Percentiles rank a stretch among this genome's conserved stretches.
These are phyloP conservation scores for Spodoptera litura DNA, from an alignment of 1,140 invertebrate genomes.

Conservation along the genomic window DNA sequence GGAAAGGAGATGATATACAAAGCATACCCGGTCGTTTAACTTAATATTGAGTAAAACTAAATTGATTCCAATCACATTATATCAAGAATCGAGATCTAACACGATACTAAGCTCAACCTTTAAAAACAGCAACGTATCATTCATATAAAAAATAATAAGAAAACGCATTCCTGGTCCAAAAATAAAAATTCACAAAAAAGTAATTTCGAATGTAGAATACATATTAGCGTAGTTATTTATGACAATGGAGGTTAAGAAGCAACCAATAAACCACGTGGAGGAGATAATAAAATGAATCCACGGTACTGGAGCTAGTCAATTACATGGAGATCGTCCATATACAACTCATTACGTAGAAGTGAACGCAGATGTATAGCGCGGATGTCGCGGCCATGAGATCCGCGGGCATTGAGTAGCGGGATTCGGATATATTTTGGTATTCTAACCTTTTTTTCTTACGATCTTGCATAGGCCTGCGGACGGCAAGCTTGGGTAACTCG, in stretches of 20 bases:
- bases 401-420: background rate
- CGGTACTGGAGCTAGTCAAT: constrained; percentile 56
- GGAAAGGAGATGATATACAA: too few species aligned
- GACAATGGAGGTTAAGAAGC: constrained; percentile 7
- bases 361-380: constrained; percentile 49
- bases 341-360: constrained; percentile 70
- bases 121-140: background rate
- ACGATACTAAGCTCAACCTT: too few species aligned
- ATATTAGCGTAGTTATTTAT: constrained; percentile 22
- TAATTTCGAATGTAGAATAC: background rate
- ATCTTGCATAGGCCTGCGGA: too few species aligned
- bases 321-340: constrained; percentile 60
- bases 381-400: background rate
- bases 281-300: constrained; percentile 60
- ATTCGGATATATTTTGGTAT: too few species aligned
- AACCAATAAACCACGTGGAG: constrained; percentile 30
- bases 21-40: too few species aligned
- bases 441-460: too few species aligned
- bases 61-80: too few species aligned
- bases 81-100: too few species aligned
- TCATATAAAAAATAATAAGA: background rate
- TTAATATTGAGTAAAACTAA: too few species aligned
- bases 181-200: background rate
- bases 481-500: too few species aligned
- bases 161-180: background rate